Evolutionary conservation across 1,140 invertebrate genomes (phyloP).

Genomic region (Drosophila equinoxialis): DNA sequence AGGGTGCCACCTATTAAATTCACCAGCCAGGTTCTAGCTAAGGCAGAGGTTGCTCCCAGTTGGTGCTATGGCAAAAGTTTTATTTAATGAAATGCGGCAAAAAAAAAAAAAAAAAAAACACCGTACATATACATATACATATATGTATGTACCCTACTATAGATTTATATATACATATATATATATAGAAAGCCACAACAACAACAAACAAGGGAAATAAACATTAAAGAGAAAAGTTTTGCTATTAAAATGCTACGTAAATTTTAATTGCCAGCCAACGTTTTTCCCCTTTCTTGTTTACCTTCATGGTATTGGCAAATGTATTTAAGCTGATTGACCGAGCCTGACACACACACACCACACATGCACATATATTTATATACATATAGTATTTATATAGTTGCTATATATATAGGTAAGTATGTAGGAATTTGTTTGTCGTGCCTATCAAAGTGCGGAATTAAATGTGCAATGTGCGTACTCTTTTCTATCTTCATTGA

Average conservation of each 20-base stretch:
- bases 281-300: slow-evolving; percentile 33
- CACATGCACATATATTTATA: background rate
- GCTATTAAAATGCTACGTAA: slow-evolving; percentile 79
- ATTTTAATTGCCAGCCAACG: slow-evolving; percentile 62
- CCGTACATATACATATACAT: slow-evolving; percentile 14
- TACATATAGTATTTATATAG: background rate
- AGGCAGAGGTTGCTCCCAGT: slow-evolving; percentile 11
- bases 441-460: slow-evolving; percentile 42
- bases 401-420: background rate
- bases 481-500: slow-evolving; percentile 59
- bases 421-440: slow-evolving; percentile 9
- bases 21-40: slow-evolving; percentile 50
- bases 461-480: slow-evolving; percentile 36
- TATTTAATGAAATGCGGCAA: slow-evolving; percentile 79
- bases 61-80: slow-evolving; percentile 66
- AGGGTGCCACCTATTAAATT: slow-evolving; percentile 70
- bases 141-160: slow-evolving; percentile 6
- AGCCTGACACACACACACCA: background rate
- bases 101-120: slow-evolving; percentile 61
- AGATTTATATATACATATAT: slow-evolving; percentile 12
- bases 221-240: slow-evolving; percentile 78
- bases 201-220: slow-evolving; percentile 71
- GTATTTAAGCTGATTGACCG: slow-evolving; percentile 61
- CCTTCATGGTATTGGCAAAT: slow-evolving; percentile 50
- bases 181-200: slow-evolving; percentile 42